Evolutionary conservation across 2,888 invertebrate species (phyloP).

Genomic region (Epiblema foenella): DNA sequence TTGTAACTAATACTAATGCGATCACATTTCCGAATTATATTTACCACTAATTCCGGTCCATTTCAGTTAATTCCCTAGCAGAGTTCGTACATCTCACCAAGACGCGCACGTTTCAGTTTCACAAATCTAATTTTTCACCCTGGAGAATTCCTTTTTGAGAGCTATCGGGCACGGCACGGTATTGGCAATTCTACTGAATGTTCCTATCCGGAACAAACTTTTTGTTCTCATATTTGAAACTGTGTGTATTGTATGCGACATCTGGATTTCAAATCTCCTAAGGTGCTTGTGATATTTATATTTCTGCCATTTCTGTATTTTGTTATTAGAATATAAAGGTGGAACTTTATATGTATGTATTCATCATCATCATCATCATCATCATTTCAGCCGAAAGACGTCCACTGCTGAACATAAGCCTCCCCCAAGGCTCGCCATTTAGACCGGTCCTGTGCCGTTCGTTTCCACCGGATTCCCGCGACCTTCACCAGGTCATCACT

Average conservation of each 20-base stretch:
- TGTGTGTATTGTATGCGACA: slow-evolving; percentile 43
- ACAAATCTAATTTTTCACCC: slow-evolving; percentile 79
- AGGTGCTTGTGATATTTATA: slow-evolving; percentile 25
- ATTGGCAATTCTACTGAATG: slow-evolving; percentile 69
- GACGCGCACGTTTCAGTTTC: slow-evolving; percentile 74
- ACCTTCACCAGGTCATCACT: too few relatives aligned
- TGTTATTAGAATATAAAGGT: not conserved
- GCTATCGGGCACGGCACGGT: slow-evolving; percentile 67
- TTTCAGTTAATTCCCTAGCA: slow-evolving; percentile 34
- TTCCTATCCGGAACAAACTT: slow-evolving; percentile 45
- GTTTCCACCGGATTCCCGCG: too few relatives aligned
- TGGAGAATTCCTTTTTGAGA: slow-evolving; percentile 75
- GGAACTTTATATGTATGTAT: not conserved
- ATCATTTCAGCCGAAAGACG: too few relatives aligned
- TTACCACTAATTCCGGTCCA: slow-evolving; percentile 5
- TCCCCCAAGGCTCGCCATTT: too few relatives aligned
- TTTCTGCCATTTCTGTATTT: slow-evolving; percentile 4
- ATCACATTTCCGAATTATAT: not conserved
- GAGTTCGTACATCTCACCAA: slow-evolving; percentile 34
- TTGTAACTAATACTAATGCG: not conserved
- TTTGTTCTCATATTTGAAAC: slow-evolving; percentile 42
- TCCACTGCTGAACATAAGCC: too few relatives aligned
- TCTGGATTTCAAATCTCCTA: slow-evolving; percentile 37
- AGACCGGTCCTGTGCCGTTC: too few relatives aligned
- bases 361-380: too few relatives aligned